Conservation (phyloP, 2,113 vertebrate genomes). For the Alces alces region DNA sequence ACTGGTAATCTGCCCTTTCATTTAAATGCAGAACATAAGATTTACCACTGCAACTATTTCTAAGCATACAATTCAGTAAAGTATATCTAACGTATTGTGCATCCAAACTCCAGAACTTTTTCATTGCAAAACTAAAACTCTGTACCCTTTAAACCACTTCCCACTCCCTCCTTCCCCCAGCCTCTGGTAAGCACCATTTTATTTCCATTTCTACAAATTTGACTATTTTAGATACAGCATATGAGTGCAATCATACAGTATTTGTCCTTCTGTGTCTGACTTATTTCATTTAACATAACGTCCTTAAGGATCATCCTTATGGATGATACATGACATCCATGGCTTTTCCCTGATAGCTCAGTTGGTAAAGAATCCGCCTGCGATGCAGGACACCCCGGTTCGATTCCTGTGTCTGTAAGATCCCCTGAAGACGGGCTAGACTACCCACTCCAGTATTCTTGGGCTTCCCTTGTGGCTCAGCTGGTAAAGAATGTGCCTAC, state of each 20-base stretch:
- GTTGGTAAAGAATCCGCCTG: background rate
- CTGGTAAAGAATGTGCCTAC: background rate
- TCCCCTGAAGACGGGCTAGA: background rate
- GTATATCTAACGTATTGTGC: background rate
- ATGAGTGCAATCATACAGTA: background rate
- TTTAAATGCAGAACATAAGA: background rate
- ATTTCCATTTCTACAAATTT: background rate
- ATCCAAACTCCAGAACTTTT: background rate
- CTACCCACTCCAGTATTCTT: background rate
- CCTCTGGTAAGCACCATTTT: background rate
- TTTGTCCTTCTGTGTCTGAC: background rate
- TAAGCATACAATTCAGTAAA: background rate
- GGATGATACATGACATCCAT: background rate
- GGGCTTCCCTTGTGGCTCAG: background rate
- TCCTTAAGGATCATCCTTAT: background rate
- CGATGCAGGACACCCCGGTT: background rate
- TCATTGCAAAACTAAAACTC: background rate
- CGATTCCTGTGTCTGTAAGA: background rate
- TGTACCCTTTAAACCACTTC: background rate
- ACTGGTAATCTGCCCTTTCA: background rate
- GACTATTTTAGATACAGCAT: background rate
- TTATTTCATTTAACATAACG: background rate
- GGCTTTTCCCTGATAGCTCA: background rate
- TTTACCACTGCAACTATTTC: background rate
- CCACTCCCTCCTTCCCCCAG: background rate